Evolutionary conservation across 2,888 invertebrate species (phyloP), one percentile per base, ranked within the genome.

Genomic region (Acrocyrtus sp.): DNA sequence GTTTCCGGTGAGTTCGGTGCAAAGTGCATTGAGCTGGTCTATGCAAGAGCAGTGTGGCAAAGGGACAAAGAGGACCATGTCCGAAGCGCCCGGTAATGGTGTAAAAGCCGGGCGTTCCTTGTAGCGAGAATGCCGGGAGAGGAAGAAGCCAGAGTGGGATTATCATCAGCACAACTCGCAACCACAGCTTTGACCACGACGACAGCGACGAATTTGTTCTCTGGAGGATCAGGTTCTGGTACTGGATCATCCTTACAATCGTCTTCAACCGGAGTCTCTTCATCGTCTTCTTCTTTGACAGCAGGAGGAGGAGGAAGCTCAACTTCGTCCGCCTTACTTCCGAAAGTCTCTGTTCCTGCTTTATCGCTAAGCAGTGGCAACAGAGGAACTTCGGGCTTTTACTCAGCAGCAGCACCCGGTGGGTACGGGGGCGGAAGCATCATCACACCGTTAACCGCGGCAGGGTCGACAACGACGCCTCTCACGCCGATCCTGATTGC

Each of bases 71-170:
- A 72, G 77, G 76, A 76, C 76, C 53, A 78, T 80, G 80, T 78
- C 76, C 76, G 76, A 73, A 73, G 73, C 70, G 76, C 77, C 80
- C 80, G 80, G 78, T 78, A 75, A 76, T 76, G 78, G 77, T 78
- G 76, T 78, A 68, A 76, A 24, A 74, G 65, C 80, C 79, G 80
- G 80, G 79, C 78, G 77, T 76, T 77, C 74, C 76, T 77, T 74
- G 73, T 78, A 77, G 78, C 78, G 79, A 80, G 80, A 79, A 81
- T 81, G 81, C 81, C 80, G 80, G 81, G 81, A 79, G 81, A 81
- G 79, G 79, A 81, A 74, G 78, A 80, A 76, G 66, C 78, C 68
- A 80, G 78, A 79, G 74, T 80, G 79, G 81, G 79, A 80, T 68
- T 68, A 68, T 77, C 78, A 77, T 76, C 80, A 77, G 74, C 79